Percentiles rank a stretch among this genome's conserved stretches.
phyloP scores from a whole-genome alignment of 2,888 invertebrate species.

The Candidula unifasciata region DNA sequence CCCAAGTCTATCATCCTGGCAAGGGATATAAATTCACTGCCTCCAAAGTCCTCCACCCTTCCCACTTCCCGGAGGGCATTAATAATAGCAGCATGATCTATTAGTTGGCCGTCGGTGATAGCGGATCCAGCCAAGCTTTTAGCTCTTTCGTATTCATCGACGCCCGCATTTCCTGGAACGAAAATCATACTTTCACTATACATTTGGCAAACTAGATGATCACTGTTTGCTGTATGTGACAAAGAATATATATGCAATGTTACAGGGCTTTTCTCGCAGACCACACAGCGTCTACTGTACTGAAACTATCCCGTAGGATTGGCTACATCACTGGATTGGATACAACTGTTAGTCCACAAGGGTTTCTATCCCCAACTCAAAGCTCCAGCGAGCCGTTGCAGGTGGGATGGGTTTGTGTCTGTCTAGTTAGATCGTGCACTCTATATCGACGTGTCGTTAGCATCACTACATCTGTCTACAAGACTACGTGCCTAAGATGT shows the following conservation, averaged over 20 bases:
- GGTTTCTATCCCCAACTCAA: not conserved
- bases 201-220: not conserved
- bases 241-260: not conserved
- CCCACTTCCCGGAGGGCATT: no score
- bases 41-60: no score
- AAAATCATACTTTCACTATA: not conserved
- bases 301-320: not conserved
- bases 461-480: no score
- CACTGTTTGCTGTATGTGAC: not conserved
- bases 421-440: not conserved
- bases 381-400: conserved; percentile 10
- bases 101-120: no score
- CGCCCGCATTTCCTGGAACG: no score
- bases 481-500: no score
- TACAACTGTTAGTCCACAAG: not conserved
- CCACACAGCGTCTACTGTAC: not conserved
- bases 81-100: no score
- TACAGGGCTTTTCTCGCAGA: not conserved
- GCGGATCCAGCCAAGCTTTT: no score
- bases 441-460: no score
- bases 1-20: no score
- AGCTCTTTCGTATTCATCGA: no score
- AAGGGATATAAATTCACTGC: no score
- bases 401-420: not conserved
- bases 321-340: conserved; percentile 6